Evolutionary conservation across 2,797 vertebrate species (phyloP), one percentile per base, ranked within the genome.

Genomic region (Argya squamiceps): DNA sequence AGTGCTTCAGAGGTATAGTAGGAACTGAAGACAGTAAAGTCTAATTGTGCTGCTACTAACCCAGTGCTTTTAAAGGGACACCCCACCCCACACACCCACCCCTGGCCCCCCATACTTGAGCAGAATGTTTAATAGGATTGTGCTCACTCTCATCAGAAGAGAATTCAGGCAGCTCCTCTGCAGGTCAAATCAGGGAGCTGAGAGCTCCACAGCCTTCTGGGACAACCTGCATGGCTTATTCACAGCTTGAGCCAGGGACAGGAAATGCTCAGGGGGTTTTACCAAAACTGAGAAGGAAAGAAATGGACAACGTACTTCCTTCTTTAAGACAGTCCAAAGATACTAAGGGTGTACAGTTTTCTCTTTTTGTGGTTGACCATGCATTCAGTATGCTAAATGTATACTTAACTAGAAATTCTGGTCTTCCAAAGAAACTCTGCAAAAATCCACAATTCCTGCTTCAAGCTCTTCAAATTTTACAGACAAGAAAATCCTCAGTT

Each of bases 1-100:
- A 96, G 92, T 95, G 96, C 80, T 97, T 96, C 92, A 63, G 93
- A 96, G 89, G 95, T 96, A 91, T 6, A 96, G 94, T 3, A 97
- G 92, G 91, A 91, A 83, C 82, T 91, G 79, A 89, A 82, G 94
- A 93, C 87, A 88, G 94, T 88, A 82, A 93, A 93, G 96, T 91
- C 96, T 92, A 95, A 97, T 92, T 93, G 95, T 88, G 84, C 85
- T 94, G 89, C 88, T 64, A 70, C 93, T 94, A 92, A 95, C 76
- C 53, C 92, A 67, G 56, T 9, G 78, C 87, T 88, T 93, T 95
- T 91, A 92, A 79, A 95, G 84, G 49, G 52, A 81, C 71, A 78
- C 55, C 60, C 27, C 36, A 69, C 7, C 12, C 65, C 36, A 36
- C 4, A 10, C 44, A 50, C 3, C 37, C 29, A 41, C 11, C 50